These are phyloP conservation scores for Ornithoptera alexandrae DNA, from an alignment of 2,888 invertebrate genomes.

Conservation along the genomic window DNA sequence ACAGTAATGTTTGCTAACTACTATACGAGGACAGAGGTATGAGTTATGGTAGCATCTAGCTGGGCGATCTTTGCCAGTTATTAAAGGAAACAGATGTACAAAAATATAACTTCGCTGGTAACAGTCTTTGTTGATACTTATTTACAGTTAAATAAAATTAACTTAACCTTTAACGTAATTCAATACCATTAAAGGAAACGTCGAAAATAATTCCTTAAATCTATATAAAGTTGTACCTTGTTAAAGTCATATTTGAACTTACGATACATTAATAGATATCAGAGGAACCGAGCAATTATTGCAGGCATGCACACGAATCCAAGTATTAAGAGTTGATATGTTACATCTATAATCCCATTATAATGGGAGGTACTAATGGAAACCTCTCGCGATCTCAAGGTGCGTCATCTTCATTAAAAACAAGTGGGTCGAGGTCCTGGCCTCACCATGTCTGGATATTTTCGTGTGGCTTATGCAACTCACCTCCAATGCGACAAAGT, in stretches of 20 bases:
- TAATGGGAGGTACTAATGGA: slow-evolving; percentile 15
- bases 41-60: too few relatives aligned
- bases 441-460: slow-evolving; percentile 50
- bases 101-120: too few relatives aligned
- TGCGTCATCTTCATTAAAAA: slow-evolving; percentile 40
- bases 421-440: slow-evolving; percentile 66
- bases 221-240: background rate
- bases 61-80: too few relatives aligned
- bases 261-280: background rate
- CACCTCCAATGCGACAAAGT: slow-evolving; percentile 39
- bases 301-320: background rate
- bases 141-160: too few relatives aligned
- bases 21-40: too few relatives aligned
- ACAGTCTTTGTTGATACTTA: too few relatives aligned
- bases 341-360: slow-evolving; percentile 20
- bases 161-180: too few relatives aligned
- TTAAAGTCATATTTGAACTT: background rate
- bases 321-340: slow-evolving; percentile 7
- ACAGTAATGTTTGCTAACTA: too few relatives aligned
- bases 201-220: background rate
- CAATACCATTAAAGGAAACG: background rate
- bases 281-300: background rate
- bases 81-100: too few relatives aligned
- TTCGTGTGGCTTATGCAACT: slow-evolving; percentile 66
- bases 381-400: slow-evolving; percentile 29